phyloP scores from a whole-genome alignment of 2,888 invertebrate species.

The Leptinotarsa rubiginosa region DNA sequence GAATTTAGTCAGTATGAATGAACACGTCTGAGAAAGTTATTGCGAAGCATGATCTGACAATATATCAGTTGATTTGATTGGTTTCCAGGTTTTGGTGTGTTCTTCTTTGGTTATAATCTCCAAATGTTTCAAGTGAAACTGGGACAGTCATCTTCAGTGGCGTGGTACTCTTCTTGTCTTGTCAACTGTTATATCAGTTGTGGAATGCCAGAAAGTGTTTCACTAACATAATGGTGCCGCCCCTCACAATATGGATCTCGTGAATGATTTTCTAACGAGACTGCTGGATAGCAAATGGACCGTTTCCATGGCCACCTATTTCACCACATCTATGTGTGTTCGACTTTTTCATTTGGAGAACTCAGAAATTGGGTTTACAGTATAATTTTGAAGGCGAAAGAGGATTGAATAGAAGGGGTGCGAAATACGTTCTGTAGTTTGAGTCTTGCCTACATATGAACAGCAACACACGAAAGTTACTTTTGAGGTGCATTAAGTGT shows the following conservation, averaged over 20 bases:
- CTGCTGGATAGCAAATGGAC: background rate
- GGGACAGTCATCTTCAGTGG: too few relatives aligned
- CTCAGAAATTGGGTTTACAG: background rate
- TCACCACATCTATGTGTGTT: background rate
- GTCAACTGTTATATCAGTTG: too few relatives aligned
- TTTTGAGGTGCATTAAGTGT: background rate
- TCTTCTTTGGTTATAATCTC: too few relatives aligned
- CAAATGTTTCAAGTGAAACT: too few relatives aligned
- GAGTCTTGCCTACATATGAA: background rate
- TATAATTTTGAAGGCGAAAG: background rate
- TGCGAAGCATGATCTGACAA: too few relatives aligned
- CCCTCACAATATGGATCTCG: background rate
- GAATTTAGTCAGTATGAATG: too few relatives aligned
- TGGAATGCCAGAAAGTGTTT: background rate
- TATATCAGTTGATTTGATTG: too few relatives aligned
- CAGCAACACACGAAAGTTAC: background rate
- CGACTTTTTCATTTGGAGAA: background rate
- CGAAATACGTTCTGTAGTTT: background rate
- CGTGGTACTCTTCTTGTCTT: too few relatives aligned
- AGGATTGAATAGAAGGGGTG: background rate
- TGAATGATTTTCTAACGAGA: background rate
- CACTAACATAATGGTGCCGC: background rate
- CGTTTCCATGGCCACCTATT: background rate
- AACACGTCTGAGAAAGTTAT: too few relatives aligned
- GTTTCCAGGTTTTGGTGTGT: too few relatives aligned